A percentile compares a stretch with the other conserved stretches of the same genome.
These are phyloP conservation scores for Promerops cafer DNA, from an alignment of 2,113 vertebrate species.

Conservation along the genomic window DNA sequence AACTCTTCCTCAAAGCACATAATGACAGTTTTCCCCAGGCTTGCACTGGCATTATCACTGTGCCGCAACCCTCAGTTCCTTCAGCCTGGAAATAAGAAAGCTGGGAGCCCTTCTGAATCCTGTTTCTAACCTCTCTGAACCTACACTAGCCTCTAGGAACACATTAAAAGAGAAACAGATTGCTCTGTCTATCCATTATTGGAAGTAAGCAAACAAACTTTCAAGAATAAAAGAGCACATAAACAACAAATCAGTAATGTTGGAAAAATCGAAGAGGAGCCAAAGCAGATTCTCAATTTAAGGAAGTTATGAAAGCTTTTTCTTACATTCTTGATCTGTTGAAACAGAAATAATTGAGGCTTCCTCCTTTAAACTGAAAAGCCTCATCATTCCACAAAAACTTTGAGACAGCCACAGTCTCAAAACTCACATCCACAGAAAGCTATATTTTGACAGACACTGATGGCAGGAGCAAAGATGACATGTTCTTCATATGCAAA, in stretches of 20 bases:
- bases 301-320: not conserved
- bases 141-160: not conserved
- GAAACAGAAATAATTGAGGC: not conserved
- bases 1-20: not conserved
- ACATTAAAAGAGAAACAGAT: not conserved
- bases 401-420: not conserved
- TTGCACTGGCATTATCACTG: not conserved
- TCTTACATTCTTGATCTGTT: not conserved
- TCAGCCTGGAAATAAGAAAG: not conserved
- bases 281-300: constrained; percentile 12
- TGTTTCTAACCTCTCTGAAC: not conserved
- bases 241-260: not conserved
- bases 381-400: not conserved
- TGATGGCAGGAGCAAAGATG: constrained; percentile 3
- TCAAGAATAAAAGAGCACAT: not conserved
- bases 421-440: constrained; percentile 19
- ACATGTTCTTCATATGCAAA: not conserved
- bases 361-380: not conserved
- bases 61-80: not conserved
- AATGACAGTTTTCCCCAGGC: not conserved
- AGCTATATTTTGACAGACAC: constrained; percentile 34
- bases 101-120: not conserved
- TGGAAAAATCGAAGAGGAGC: not conserved
- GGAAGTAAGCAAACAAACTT: constrained; percentile 9
- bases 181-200: not conserved